Percentiles rank a stretch among this genome's conserved stretches.
Conservation (phyloP, 2,888 invertebrate genomes). For the Mythimna impura region DNA sequence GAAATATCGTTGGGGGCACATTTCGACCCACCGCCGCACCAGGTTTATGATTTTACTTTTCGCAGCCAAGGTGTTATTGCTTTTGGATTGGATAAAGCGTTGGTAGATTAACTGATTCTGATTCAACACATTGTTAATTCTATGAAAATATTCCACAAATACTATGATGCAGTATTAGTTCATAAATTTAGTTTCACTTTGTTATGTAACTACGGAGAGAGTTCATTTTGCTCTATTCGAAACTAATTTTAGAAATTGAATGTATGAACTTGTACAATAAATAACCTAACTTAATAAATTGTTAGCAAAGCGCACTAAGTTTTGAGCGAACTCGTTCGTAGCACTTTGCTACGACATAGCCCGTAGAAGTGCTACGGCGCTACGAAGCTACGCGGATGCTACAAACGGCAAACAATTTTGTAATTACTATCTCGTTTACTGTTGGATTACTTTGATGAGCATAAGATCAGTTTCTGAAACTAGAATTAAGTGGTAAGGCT, state of each 20-base stretch:
- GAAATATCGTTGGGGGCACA: too few species aligned
- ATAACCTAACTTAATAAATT: constrained; percentile 63
- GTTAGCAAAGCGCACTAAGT: constrained; percentile 57
- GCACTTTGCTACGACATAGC: constrained; percentile 57
- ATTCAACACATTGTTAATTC: constrained; percentile 4
- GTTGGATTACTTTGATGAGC: constrained; percentile 4
- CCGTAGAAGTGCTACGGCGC: constrained; percentile 42
- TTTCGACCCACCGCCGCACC: too few species aligned
- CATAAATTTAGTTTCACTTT: constrained; percentile 21
- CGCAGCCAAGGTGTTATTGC: neutral
- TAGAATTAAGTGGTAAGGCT: neutral
- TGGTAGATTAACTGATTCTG: neutral
- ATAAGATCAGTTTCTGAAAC: constrained; percentile 2
- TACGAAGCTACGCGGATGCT: constrained; percentile 39
- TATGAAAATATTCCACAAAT: constrained; percentile 3
- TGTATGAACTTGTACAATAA: constrained; percentile 59
- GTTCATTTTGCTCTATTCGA: constrained; percentile 41
- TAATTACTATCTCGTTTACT: constrained; percentile 32
- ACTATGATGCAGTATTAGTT: constrained; percentile 3
- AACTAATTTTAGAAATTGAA: constrained; percentile 61
- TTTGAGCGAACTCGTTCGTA: constrained; percentile 55
- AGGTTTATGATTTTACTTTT: too few species aligned
- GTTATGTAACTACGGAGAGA: constrained; percentile 26
- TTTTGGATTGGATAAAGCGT: constrained; percentile 1
- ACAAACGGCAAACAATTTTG: constrained; percentile 46